phyloP scores from a whole-genome alignment of 2,888 invertebrate genomes.

The Alviniconcha strummeri region DNA sequence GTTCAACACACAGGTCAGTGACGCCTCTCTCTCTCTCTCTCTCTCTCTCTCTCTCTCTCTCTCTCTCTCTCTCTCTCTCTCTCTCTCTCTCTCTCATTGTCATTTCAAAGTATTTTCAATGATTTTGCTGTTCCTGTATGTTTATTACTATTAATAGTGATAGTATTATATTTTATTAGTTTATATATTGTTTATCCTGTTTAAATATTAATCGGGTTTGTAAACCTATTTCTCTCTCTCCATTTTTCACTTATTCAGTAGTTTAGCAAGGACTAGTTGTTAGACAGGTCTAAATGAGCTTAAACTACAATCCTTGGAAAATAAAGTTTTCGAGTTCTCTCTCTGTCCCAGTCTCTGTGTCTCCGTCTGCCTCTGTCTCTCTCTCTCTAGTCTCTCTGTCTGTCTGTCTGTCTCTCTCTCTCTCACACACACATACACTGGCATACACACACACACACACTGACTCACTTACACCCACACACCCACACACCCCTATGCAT shows the following conservation, averaged over 20 bases:
- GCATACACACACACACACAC: conserved; percentile 12
- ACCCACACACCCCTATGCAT: not conserved
- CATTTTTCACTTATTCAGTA: too few species aligned
- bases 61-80: conserved; percentile 6
- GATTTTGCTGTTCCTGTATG: too few species aligned
- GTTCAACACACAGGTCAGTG: conserved; percentile 77
- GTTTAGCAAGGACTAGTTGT: too few species aligned
- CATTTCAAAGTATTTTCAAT: not conserved
- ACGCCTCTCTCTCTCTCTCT: not conserved
- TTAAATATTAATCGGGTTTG: not conserved
- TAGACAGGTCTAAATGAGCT: too few species aligned
- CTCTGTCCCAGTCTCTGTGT: conserved; percentile 1
- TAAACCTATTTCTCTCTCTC: too few species aligned
- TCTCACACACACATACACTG: not conserved
- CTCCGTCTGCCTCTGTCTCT: not conserved
- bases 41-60: conserved; percentile 8
- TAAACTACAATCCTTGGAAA: too few species aligned
- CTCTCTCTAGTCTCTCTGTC: conserved; percentile 3
- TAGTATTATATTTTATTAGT: too few species aligned
- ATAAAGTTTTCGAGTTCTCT: too few species aligned
- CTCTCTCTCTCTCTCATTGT: not conserved
- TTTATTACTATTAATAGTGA: too few species aligned
- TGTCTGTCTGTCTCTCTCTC: not conserved
- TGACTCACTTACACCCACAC: not conserved
- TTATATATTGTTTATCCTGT: too few species aligned